phyloP scores from a whole-genome alignment of 2,113 vertebrate genomes.

The Sinocyclocheilus maitianheensis region DNA sequence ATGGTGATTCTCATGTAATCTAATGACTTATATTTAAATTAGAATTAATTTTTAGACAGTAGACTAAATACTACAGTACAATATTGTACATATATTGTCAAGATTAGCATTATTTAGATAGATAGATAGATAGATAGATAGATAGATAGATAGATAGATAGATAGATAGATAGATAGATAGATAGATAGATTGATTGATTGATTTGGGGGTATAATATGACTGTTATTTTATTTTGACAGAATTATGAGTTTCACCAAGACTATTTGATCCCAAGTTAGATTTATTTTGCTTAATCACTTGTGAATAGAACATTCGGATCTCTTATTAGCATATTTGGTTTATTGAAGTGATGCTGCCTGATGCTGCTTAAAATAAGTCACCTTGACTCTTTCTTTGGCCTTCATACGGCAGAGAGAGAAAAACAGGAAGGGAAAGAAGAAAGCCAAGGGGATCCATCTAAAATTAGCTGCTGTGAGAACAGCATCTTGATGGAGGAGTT shows the following conservation, averaged over 20 bases:
- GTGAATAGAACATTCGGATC: background rate
- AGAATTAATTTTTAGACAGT: background rate
- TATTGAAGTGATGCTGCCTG: background rate
- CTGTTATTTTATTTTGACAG: background rate
- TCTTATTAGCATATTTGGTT: background rate
- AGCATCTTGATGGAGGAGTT: background rate
- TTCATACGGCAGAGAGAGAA: background rate
- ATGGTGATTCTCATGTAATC: background rate
- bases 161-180: no score
- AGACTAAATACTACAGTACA: background rate
- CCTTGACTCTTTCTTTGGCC: background rate
- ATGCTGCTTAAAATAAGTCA: slow-evolving; percentile 14
- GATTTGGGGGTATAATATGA: background rate
- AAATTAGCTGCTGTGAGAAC: slow-evolving; percentile 18
- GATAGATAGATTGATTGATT: no score
- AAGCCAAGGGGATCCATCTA: slow-evolving; percentile 19
- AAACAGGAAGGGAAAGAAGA: background rate
- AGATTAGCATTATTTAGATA: no score
- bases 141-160: no score
- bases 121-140: no score
- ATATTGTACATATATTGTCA: background rate
- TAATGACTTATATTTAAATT: background rate
- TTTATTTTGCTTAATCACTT: background rate
- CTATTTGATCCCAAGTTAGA: background rate
- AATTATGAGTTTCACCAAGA: background rate